Conservation (phyloP, 1,140 invertebrate species). For the Drosophila pandora region DNA sequence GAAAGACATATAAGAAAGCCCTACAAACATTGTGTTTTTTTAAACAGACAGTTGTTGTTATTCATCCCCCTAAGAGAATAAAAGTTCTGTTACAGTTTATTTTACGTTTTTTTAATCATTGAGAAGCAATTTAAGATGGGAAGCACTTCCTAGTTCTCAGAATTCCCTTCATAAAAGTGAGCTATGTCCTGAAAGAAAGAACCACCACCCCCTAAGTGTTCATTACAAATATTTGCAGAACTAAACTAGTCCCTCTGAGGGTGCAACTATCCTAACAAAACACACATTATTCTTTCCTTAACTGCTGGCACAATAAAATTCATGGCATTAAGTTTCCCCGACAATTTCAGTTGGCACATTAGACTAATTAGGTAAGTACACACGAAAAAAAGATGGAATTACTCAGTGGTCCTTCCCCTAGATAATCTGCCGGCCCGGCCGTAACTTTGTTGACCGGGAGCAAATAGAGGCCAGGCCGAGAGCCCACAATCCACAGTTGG, state of each 20-base stretch:
- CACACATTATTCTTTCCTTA: constrained; percentile 36
- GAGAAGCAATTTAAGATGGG: no score
- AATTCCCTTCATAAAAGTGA: not conserved
- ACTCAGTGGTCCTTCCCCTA: constrained; percentile 38
- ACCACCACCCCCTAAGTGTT: not conserved
- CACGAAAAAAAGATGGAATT: constrained; percentile 18
- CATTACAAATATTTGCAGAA: constrained; percentile 23
- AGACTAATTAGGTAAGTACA: constrained; percentile 70
- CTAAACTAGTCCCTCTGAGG: not conserved
- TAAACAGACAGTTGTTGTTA: not conserved
- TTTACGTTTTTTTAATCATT: not conserved
- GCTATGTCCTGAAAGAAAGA: not conserved
- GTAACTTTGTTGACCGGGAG: constrained; percentile 56
- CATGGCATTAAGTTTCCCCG: constrained; percentile 29
- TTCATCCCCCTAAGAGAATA: not conserved
- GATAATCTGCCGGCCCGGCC: constrained; percentile 25
- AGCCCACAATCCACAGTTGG: constrained; percentile 73
- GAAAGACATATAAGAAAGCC: not conserved
- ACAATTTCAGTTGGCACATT: constrained; percentile 53
- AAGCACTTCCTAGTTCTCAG: not conserved
- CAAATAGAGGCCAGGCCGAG: constrained; percentile 57
- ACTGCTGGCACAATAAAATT: constrained; percentile 30
- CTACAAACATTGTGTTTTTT: not conserved
- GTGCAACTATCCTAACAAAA: constrained; percentile 40
- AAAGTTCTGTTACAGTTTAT: not conserved